These are phyloP conservation scores for Pandemis cinnamomeana DNA, from an alignment of 2,888 invertebrate species.

Conservation along the genomic window DNA sequence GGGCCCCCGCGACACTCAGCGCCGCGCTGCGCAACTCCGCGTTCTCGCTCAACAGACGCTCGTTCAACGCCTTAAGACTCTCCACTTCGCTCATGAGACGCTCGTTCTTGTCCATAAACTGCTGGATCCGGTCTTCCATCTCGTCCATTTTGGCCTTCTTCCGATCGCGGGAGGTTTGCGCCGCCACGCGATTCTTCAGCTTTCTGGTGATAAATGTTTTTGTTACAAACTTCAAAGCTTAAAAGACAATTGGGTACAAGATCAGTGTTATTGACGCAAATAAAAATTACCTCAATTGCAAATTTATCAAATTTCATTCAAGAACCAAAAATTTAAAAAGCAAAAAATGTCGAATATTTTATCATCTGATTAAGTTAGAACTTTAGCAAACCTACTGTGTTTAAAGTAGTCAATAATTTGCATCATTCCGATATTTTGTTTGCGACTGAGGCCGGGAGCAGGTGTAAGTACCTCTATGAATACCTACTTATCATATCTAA, in stretches of 20 bases:
- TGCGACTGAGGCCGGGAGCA: background rate
- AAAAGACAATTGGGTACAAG: no score
- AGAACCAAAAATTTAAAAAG: no score
- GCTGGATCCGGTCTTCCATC: slow-evolving; percentile 89
- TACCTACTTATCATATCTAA: background rate
- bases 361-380: no score
- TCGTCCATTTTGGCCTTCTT: slow-evolving; percentile 97
- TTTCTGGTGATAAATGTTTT: slow-evolving; percentile 86
- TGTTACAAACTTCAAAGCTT: background rate
- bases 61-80: slow-evolving; percentile 87
- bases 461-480: background rate
- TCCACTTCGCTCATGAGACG: slow-evolving; percentile 87
- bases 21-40: slow-evolving; percentile 84
- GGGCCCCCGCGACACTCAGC: slow-evolving; percentile 88
- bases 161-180: slow-evolving; percentile 97
- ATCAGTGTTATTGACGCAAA: no score
- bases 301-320: no score
- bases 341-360: no score
- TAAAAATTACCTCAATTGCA: no score
- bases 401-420: no score
- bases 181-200: slow-evolving; percentile 97
- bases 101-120: slow-evolving; percentile 87
- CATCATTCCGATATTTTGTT: no score
- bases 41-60: slow-evolving; percentile 87
- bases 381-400: no score